These are phyloP conservation scores for Nautilus pompilius DNA, from an alignment of 1,140 invertebrate species.

Conservation along the genomic window DNA sequence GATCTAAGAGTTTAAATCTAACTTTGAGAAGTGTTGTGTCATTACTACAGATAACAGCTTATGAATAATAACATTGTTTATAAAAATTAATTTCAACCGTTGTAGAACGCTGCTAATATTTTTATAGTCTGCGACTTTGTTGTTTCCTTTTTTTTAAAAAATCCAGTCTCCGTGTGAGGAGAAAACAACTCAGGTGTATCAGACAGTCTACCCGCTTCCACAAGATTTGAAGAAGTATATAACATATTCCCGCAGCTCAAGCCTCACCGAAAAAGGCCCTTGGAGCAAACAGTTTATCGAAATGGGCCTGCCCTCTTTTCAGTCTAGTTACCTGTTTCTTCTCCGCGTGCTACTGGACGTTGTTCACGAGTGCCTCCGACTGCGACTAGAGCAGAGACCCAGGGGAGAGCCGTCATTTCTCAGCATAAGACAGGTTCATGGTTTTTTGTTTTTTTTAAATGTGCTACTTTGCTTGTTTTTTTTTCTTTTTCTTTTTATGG, in stretches of 20 bases:
- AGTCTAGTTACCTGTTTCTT: constrained; percentile 76
- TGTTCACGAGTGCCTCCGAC: constrained; percentile 80
- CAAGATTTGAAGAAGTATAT: constrained; percentile 9
- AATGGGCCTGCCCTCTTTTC: constrained; percentile 79
- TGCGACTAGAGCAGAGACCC: constrained; percentile 70
- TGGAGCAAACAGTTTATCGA: constrained; percentile 73
- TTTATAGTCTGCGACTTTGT: neutral
- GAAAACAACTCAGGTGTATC: constrained; percentile 27
- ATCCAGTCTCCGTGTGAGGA: constrained; percentile 15
- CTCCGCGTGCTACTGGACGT: constrained; percentile 74
- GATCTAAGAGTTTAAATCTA: no score
- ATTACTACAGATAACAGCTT: no score
- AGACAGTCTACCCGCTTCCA: constrained; percentile 14
- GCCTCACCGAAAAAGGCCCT: constrained; percentile 60
- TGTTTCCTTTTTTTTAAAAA: constrained; percentile 8
- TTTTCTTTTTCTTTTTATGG: neutral
- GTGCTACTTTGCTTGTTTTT: neutral
- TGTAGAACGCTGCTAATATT: neutral
- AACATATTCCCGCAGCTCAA: constrained; percentile 21
- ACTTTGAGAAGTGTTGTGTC: no score
- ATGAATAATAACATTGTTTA: no score
- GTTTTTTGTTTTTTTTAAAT: no score
- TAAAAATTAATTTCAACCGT: neutral
- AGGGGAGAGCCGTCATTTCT: constrained; percentile 79
- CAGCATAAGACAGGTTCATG: constrained; percentile 74